Evolutionary conservation across 2,113 vertebrate genomes (phyloP).

Genomic region (Euleptes europaea): DNA sequence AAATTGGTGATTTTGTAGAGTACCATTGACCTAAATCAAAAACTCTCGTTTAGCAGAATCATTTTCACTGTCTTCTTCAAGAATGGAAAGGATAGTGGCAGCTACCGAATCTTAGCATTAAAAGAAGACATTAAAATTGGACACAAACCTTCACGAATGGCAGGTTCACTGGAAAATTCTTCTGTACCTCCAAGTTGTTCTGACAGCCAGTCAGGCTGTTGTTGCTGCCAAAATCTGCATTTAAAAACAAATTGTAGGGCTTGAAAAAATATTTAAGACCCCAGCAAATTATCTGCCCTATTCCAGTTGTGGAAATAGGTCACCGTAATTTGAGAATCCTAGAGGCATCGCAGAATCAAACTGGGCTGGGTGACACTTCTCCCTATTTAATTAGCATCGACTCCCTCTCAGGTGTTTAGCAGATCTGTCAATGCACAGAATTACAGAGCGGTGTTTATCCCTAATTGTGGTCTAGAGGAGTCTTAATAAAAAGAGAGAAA

Average conservation of each 20-base stretch:
- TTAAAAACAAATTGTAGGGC: not conserved
- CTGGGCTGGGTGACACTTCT: not conserved
- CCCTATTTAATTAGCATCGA: constrained; percentile 6
- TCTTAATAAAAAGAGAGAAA: not conserved
- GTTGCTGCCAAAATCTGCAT: not conserved
- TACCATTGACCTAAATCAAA: no score
- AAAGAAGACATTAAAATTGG: no score
- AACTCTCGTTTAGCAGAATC: no score
- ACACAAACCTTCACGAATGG: no score
- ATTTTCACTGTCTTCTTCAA: no score
- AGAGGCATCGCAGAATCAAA: not conserved
- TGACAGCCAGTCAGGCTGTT: not conserved
- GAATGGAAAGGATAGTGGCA: no score
- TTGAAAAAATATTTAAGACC: not conserved
- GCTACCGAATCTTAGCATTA: no score
- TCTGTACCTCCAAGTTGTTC: not conserved
- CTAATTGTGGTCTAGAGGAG: not conserved
- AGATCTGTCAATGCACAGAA: not conserved
- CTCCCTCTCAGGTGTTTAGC: not conserved
- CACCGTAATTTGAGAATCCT: not conserved
- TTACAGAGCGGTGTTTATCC: not conserved
- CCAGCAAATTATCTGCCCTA: not conserved
- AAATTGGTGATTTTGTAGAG: no score
- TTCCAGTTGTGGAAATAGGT: not conserved
- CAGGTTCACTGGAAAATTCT: not conserved